Evolutionary conservation across 2,888 invertebrate species (phyloP), one percentile per base, ranked within the genome.

Genomic region (Dryocosmus kuriphilus): DNA sequence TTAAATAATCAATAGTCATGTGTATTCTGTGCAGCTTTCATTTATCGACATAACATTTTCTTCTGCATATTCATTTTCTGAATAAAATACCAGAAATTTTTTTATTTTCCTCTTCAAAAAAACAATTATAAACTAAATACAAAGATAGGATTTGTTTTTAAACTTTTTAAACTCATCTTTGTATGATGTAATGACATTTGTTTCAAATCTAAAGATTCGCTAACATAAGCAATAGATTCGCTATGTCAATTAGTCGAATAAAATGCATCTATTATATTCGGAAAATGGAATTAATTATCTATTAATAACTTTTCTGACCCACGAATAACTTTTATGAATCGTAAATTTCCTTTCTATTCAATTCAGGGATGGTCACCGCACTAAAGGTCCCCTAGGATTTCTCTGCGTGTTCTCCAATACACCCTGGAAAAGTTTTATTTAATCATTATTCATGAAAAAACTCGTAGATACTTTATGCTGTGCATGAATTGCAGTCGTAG

Each of bases 341-440:
- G 67, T 46, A 51, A 67, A 38, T 30, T 67, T 67, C 24, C 22
- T 32, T 22, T 65, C 0, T 14, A 38, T 67, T 67, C 46, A 19
- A 67, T 67, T 16, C 19, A 32, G n/a, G 4, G n/a, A 62, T 9
- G 32, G 19, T 67, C 67, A 46, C 46, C 67, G 16, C 38, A 38
- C 22, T 7, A 24, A 27, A 67, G n/a, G 67, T 67, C 46, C 19
- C 27, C 19, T 27, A 30, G 19, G 30, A 27, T 46, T 62, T 32
- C 24, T n/a, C 16, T 67, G 4, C 46, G 27, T 27, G 46, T 67
- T 30, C 19, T 27, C 19, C 67, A 67, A 67, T 67, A 67, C 41
- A 67, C 1, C 3, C 46, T 67, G 67, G 22, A 65, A 65, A 61
- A 67, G 24, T 67, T 67, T 67, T 67, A 65, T 65, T 65, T 24